Evolutionary conservation across 1,140 invertebrate genomes (phyloP).

Genomic region (Euura lappo): DNA sequence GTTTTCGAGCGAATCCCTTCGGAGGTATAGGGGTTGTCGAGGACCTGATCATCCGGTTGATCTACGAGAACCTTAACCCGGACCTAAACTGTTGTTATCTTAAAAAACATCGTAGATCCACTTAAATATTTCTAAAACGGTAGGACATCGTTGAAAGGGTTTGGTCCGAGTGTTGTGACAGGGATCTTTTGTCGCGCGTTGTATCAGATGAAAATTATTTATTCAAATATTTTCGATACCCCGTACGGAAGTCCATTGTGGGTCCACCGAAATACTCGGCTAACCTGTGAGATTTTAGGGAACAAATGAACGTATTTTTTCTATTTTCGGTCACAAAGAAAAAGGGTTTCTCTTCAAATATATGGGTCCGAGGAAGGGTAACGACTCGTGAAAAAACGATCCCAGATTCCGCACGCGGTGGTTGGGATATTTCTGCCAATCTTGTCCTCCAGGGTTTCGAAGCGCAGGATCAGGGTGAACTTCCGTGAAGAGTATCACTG

Average conservation of each 20-base stretch:
- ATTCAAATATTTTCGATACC: slow-evolving; percentile 33
- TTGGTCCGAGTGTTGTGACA: slow-evolving; percentile 39
- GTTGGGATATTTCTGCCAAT: too few species aligned
- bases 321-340: background rate
- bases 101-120: slow-evolving; percentile 47
- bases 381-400: background rate
- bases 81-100: slow-evolving; percentile 35
- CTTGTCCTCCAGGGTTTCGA: too few species aligned
- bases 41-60: too few species aligned
- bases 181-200: slow-evolving; percentile 34
- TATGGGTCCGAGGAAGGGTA: background rate
- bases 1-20: too few species aligned
- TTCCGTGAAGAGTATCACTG: background rate
- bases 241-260: background rate
- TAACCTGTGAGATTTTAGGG: background rate
- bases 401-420: background rate
- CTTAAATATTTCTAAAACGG: slow-evolving; percentile 53
- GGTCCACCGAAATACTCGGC: background rate
- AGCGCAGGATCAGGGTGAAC: too few species aligned
- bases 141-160: slow-evolving; percentile 26
- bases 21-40: too few species aligned
- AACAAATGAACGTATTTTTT: background rate
- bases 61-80: too few species aligned
- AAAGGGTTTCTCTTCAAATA: background rate
- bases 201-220: slow-evolving; percentile 46